These are phyloP conservation scores for Helobdella robusta DNA, from an alignment of 2,888 invertebrate species.

Conservation along the genomic window DNA sequence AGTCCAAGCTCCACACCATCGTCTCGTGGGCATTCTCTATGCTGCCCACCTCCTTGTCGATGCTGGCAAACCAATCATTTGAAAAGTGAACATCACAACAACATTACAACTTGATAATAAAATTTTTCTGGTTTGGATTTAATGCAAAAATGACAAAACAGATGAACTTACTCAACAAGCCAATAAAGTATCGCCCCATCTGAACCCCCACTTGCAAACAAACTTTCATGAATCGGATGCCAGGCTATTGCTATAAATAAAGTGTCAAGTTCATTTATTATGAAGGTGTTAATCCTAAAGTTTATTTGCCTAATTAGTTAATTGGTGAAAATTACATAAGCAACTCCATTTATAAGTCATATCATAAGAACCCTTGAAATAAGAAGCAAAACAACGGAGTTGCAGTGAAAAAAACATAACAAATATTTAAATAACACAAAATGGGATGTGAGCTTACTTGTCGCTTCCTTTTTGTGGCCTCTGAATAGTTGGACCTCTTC, in stretches of 20 bases:
- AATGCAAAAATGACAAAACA: background rate
- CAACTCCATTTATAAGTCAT: background rate
- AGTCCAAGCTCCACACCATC: constrained; percentile 95
- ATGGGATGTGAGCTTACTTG: constrained; percentile 42
- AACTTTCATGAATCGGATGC: constrained; percentile 94
- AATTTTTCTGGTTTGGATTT: too few species aligned
- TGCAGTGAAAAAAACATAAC: background rate
- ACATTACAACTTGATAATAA: too few species aligned
- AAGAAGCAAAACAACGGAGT: background rate
- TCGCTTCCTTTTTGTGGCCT: constrained; percentile 96
- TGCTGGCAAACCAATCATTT: constrained; percentile 37
- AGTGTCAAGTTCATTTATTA: too few species aligned
- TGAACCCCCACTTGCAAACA: constrained; percentile 95
- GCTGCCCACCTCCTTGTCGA: constrained; percentile 89
- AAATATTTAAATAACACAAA: constrained; percentile 4
- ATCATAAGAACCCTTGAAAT: background rate
- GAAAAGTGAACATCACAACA: background rate
- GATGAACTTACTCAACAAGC: constrained; percentile 73
- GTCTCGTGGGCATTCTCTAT: constrained; percentile 98
- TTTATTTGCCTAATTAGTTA: too few species aligned
- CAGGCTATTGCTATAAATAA: constrained; percentile 61
- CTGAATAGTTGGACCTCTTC: constrained; percentile 93
- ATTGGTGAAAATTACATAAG: background rate
- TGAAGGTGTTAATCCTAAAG: too few species aligned
- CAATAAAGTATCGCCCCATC: constrained; percentile 97